Evolutionary conservation across 1,140 invertebrate genomes (phyloP).

Genomic region (Drosophila pseudoananassae): DNA sequence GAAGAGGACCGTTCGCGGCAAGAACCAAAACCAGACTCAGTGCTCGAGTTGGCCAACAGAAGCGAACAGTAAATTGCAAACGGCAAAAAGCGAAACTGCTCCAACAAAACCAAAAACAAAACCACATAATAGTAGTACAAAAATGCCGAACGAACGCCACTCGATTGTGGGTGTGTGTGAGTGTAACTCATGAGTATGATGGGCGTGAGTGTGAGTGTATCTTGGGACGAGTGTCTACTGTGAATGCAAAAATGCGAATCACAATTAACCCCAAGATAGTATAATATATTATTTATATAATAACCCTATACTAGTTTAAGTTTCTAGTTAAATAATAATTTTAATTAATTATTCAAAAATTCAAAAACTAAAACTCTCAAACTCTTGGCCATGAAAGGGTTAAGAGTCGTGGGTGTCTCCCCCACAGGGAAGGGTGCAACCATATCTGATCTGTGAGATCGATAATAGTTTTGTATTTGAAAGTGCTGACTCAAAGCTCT

Average conservation of each 20-base stretch:
- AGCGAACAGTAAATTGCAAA: conserved; percentile 36
- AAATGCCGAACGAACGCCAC: background rate
- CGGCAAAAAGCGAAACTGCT: conserved; percentile 10
- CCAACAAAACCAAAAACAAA: background rate
- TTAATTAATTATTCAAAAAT: too few relatives aligned
- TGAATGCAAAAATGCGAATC: conserved; percentile 21
- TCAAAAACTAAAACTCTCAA: too few relatives aligned
- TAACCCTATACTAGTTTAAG: too few relatives aligned
- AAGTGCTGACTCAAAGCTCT: background rate
- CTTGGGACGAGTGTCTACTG: background rate
- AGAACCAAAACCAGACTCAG: conserved; percentile 79
- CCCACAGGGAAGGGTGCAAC: background rate
- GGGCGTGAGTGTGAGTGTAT: conserved; percentile 8
- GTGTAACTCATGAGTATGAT: conserved; percentile 3
- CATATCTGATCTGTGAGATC: background rate
- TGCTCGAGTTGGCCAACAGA: conserved; percentile 71
- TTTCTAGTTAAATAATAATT: too few relatives aligned
- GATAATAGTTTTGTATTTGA: background rate
- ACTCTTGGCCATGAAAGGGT: too few relatives aligned
- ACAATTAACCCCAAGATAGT: background rate
- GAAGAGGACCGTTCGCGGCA: conserved; percentile 62
- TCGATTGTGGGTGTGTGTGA: conserved; percentile 7
- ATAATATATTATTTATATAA: too few relatives aligned
- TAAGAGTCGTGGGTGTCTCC: too few relatives aligned
- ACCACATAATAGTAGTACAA: conserved; percentile 1